phyloP scores from a whole-genome alignment of 2,113 vertebrate genomes.

The Parotia lawesii region DNA sequence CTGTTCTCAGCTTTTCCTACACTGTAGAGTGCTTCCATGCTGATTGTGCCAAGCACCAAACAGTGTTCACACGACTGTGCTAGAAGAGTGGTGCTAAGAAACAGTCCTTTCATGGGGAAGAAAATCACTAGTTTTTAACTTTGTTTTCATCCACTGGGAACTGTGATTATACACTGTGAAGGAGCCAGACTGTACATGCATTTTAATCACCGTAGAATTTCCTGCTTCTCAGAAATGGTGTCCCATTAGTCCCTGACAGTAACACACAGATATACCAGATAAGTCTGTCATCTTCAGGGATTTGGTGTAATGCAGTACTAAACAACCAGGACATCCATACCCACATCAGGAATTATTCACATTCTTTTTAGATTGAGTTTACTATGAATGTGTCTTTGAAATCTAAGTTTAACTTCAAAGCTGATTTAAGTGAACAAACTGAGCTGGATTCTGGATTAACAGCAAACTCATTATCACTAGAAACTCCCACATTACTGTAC shows the following conservation, averaged over 20 bases:
- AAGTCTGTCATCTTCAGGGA: not conserved
- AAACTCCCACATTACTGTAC: not conserved
- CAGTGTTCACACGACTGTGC: accelerated
- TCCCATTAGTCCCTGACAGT: not conserved
- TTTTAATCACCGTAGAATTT: not conserved
- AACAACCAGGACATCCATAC: not conserved
- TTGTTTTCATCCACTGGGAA: not conserved
- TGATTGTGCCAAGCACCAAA: not conserved
- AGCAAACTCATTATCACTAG: not conserved
- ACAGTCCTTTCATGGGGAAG: not conserved
- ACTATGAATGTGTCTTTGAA: not conserved
- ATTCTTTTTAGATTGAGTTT: not conserved
- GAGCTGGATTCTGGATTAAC: not conserved
- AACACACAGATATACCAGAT: not conserved
- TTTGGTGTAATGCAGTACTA: not conserved
- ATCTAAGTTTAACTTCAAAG: not conserved
- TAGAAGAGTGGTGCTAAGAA: not conserved
- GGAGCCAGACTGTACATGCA: not conserved
- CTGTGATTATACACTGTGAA: not conserved
- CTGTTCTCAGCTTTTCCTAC: not conserved
- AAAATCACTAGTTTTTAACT: not conserved
- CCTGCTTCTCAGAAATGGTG: not conserved
- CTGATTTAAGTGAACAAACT: not conserved
- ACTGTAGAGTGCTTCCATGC: not conserved
- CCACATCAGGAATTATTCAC: not conserved